Percentiles rank a stretch among this genome's conserved stretches.
These are phyloP conservation scores for Galerucella pusilla DNA, from an alignment of 2,888 invertebrate genomes.

Conservation along the genomic window DNA sequence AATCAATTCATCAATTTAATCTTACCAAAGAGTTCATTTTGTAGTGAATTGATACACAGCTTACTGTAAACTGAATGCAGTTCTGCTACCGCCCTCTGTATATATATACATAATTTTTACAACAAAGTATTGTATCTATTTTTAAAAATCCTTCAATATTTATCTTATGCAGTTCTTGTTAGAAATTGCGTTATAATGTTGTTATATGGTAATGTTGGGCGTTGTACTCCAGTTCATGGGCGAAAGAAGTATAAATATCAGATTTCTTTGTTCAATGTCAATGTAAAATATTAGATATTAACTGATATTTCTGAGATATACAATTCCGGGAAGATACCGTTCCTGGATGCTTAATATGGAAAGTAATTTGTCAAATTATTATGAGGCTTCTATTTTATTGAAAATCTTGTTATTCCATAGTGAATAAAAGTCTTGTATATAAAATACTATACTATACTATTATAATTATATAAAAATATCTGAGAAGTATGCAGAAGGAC, in stretches of 20 bases:
- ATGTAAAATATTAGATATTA: neutral
- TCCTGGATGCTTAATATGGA: too few species aligned
- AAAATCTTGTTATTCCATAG: too few species aligned
- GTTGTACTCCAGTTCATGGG: neutral
- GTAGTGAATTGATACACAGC: constrained; percentile 45
- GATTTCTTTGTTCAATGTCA: constrained; percentile 5
- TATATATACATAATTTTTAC: constrained; percentile 30
- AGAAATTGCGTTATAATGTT: constrained; percentile 17
- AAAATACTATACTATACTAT: too few species aligned
- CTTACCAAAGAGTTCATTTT: constrained; percentile 59
- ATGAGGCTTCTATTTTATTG: too few species aligned
- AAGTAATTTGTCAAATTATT: too few species aligned
- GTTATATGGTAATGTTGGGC: constrained; percentile 2
- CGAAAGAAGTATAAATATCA: neutral
- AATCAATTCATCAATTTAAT: constrained; percentile 14
- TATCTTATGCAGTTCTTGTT: constrained; percentile 32
- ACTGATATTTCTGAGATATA: too few species aligned
- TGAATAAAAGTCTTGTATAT: too few species aligned
- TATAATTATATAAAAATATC: too few species aligned
- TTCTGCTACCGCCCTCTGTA: constrained; percentile 29
- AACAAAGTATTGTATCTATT: constrained; percentile 7
- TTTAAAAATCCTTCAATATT: constrained; percentile 23
- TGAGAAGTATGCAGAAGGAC: too few species aligned
- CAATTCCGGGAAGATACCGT: too few species aligned
- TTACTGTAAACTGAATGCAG: constrained; percentile 33